A percentile compares a stretch with the other conserved stretches of the same genome.
phyloP scores from a whole-genome alignment of 2,113 vertebrate species.

The Pelvicachromis taeniatus region DNA sequence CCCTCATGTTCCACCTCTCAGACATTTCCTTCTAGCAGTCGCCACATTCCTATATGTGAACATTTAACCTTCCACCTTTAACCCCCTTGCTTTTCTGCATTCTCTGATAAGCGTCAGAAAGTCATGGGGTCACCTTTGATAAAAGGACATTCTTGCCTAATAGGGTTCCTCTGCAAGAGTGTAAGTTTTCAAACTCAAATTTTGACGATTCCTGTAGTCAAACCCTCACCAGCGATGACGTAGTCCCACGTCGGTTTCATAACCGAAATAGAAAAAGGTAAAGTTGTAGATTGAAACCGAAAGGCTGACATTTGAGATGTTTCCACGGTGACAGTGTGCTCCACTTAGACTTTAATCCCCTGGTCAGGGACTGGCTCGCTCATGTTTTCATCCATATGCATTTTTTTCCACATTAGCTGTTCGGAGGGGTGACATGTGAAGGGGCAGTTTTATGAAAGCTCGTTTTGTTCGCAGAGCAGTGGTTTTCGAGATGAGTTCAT shows the following conservation, averaged over 20 bases:
- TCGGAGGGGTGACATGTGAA: constrained; percentile 18
- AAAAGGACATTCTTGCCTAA: constrained; percentile 45
- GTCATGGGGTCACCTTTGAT: constrained; percentile 35
- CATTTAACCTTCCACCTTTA: constrained; percentile 41
- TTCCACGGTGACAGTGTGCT: neutral
- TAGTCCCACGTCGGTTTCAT: neutral
- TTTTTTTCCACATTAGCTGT: constrained; percentile 40
- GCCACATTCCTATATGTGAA: constrained; percentile 38
- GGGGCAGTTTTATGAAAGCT: constrained; percentile 53
- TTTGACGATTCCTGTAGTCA: neutral
- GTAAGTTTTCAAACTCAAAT: neutral
- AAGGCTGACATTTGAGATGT: neutral
- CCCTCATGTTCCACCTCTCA: neutral
- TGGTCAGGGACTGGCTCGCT: constrained; percentile 6
- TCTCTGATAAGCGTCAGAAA: constrained; percentile 48
- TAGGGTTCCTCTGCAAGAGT: neutral
- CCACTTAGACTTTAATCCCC: neutral
- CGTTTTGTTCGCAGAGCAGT: constrained; percentile 49
- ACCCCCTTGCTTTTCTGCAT: constrained; percentile 7
- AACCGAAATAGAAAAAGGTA: neutral
- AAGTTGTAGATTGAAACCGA: neutral
- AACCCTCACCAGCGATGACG: neutral
- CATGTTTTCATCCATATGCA: constrained; percentile 1
- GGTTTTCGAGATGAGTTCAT: constrained; percentile 64
- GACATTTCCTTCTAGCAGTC: neutral